Evolutionary conservation across 2,797 vertebrate genomes (phyloP), one percentile per base, ranked within the genome.

Genomic region (Rhabdomys pumilio): DNA sequence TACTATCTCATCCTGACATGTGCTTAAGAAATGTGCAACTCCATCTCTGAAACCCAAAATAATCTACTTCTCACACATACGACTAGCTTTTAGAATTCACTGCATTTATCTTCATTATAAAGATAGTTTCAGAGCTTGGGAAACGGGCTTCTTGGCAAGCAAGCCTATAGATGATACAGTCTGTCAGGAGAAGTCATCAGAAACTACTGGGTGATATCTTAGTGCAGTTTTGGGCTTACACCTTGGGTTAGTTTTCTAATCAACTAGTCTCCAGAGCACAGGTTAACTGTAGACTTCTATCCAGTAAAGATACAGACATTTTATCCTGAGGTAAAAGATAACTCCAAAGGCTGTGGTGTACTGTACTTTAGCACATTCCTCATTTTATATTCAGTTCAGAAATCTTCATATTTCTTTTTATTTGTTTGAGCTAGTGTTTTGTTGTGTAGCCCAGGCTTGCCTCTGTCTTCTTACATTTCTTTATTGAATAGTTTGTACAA

Each of bases 1-100:
- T 34, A 34, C 2, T 0, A 19, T 89, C 57, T 95, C 29, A 95
- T 80, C 97, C 84, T 95, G 76, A 94, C 2, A 65, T 11, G 24
- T 69, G 22, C 15, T 96, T 95, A 91, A 67, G 79, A 95, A 94
- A 92, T 53, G 82, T 93, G 84, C 53, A 96, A 96, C 22, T 63
- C 15, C 14, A 90, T 87, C 65, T 80, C 79, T 93, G 44, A 95
- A 96, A 77, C 67, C 41, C 29, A 75, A 95, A 97, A 89, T 89
- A 97, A 87, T 89, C 61, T 89, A 77, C 12, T 34, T 76, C 57
- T 90, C 50, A 86, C 26, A 92, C 9, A 93, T 57, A 79, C 34
- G 24, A 44, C 34, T 93, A 94, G 76, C 81, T 85, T 96, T 96
- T 95, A 95, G 72, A 96, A 93, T 87, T 93, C n/a, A 92, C 82